Evolutionary conservation across 2,113 vertebrate genomes (phyloP).

Genomic region (Alligator mississippiensis): DNA sequence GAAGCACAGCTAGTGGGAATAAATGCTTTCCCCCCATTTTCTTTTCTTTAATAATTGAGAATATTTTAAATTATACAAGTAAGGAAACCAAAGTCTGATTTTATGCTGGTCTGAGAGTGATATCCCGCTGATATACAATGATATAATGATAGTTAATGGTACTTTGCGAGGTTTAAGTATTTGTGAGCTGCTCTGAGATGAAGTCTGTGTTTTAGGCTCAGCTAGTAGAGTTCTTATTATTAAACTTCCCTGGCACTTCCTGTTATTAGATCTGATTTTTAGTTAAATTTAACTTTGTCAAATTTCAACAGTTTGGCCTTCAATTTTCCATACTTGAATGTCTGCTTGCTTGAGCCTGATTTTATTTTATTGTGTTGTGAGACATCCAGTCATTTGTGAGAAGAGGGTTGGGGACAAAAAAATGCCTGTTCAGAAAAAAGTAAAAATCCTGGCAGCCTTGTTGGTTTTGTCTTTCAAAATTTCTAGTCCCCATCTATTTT

Average conservation of each 20-base stretch:
- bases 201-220: neutral
- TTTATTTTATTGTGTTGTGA: neutral
- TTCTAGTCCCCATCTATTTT: too few species aligned
- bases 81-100: neutral
- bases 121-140: neutral
- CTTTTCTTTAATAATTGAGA: too few species aligned
- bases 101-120: neutral
- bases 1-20: too few species aligned
- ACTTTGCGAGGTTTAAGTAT: neutral
- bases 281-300: neutral
- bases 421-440: too few species aligned
- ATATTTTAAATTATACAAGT: neutral
- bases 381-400: too few species aligned
- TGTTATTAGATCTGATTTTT: neutral
- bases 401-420: too few species aligned
- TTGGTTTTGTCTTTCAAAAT: too few species aligned
- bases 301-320: neutral
- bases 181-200: neutral
- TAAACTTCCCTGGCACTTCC: neutral
- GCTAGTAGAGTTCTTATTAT: neutral
- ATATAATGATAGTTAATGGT: neutral
- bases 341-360: neutral
- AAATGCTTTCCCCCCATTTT: too few species aligned
- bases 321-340: neutral
- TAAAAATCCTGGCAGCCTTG: too few species aligned